Conservation (phyloP, 2,797 vertebrate genomes). For the Sylvia borin region DNA sequence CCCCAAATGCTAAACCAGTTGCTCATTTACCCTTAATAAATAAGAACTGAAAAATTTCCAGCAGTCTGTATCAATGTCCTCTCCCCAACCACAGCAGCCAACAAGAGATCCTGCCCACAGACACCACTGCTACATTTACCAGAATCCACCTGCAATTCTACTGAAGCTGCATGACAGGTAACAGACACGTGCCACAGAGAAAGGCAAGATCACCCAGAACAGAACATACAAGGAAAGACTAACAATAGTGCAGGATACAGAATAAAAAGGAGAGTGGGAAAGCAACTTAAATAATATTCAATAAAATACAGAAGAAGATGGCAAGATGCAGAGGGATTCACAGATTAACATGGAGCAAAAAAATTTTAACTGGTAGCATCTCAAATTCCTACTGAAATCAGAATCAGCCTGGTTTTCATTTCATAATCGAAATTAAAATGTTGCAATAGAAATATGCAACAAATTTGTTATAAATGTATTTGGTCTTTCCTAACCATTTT, state of each 20-base stretch:
- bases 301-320: neutral
- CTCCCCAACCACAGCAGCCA: neutral
- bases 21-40: neutral
- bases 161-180: neutral
- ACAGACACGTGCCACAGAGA: fast-evolving
- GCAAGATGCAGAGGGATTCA: neutral
- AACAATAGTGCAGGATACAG: neutral
- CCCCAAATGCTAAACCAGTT: neutral
- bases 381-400: neutral
- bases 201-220: neutral
- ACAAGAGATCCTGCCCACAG: fast-evolving
- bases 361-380: neutral
- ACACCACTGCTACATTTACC: neutral
- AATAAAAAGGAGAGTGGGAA: neutral
- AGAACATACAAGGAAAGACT: neutral
- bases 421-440: neutral
- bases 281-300: neutral
- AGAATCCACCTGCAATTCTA: neutral
- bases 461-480: neutral
- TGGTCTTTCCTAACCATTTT: neutral
- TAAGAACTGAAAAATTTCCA: neutral
- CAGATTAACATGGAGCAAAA: neutral
- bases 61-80: neutral
- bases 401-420: neutral
- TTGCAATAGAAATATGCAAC: neutral